These are phyloP conservation scores for Lasioglossum calceatum DNA, from an alignment of 2,888 invertebrate genomes.

Conservation along the genomic window DNA sequence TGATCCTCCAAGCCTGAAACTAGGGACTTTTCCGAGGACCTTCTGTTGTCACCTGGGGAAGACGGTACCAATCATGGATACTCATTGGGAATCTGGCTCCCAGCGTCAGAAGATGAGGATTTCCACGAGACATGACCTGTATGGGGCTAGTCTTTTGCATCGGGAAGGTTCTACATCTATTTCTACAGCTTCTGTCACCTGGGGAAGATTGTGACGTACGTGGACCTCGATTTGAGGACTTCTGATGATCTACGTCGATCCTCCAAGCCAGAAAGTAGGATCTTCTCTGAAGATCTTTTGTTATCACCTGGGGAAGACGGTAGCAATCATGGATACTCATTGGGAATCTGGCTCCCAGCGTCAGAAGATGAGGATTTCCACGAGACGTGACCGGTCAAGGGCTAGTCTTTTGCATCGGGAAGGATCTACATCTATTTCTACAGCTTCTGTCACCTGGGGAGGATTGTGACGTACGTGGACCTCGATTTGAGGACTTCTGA, in stretches of 20 bases:
- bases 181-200: not conserved
- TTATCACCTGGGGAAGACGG: too few relatives aligned
- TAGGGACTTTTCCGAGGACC: too few relatives aligned
- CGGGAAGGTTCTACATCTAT: too few relatives aligned
- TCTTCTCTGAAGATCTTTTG: too few relatives aligned
- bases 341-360: not conserved
- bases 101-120: not conserved
- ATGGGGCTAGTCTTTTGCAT: not conserved
- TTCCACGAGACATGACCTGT: not conserved
- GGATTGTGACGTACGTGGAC: not conserved
- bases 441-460: not conserved
- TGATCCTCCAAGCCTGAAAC: too few relatives aligned
- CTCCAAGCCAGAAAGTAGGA: too few relatives aligned
- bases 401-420: not conserved
- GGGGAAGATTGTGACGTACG: not conserved
- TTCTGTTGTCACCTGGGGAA: not conserved
- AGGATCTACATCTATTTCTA: not conserved
- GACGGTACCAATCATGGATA: not conserved
- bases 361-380: not conserved
- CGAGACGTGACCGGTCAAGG: not conserved
- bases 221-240: not conserved
- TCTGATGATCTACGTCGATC: too few relatives aligned
- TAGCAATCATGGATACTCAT: too few relatives aligned
- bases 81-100: not conserved
- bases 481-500: not conserved